Conservation (phyloP, 2,113 vertebrate genomes). For the Alectura lathami region DNA sequence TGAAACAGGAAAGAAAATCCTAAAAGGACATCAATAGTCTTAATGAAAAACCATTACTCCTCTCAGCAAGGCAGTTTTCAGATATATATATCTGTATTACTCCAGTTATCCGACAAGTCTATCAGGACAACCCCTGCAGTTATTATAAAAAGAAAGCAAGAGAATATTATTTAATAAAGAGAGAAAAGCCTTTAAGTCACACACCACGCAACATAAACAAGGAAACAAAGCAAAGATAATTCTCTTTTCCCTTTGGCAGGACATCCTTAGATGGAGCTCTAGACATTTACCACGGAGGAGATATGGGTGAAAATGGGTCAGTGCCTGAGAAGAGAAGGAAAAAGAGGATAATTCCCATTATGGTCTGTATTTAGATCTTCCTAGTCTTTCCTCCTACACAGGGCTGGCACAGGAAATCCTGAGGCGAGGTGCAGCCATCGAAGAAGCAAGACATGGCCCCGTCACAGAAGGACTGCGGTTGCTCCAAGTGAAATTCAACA, state of each 20-base stretch:
- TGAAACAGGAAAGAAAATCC: neutral
- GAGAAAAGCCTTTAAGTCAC: neutral
- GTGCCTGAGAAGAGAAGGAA: neutral
- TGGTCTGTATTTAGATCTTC: neutral
- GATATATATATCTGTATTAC: neutral
- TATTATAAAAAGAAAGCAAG: neutral
- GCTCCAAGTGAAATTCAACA: neutral
- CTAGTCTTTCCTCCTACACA: neutral
- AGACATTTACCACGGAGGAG: slow-evolving; percentile 2
- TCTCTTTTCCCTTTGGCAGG: slow-evolving; percentile 29
- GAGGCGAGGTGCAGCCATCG: neutral
- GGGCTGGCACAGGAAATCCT: rapidly evolving
- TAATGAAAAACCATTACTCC: neutral
- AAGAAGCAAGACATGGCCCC: rapidly evolving
- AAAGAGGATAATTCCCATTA: neutral
- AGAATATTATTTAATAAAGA: neutral
- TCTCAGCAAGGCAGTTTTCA: slow-evolving; percentile 4
- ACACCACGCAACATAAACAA: neutral
- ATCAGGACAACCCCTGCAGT: slow-evolving; percentile 4
- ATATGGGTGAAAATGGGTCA: neutral
- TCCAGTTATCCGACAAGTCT: neutral
- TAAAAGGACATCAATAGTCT: neutral
- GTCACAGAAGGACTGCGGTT: neutral
- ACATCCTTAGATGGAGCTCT: slow-evolving; percentile 21
- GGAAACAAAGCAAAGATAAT: slow-evolving; percentile 26